A percentile compares a stretch with the other conserved stretches of the same genome.
Conservation (phyloP, 1,140 invertebrate genomes). For the Muscidifurax raptorellus region DNA sequence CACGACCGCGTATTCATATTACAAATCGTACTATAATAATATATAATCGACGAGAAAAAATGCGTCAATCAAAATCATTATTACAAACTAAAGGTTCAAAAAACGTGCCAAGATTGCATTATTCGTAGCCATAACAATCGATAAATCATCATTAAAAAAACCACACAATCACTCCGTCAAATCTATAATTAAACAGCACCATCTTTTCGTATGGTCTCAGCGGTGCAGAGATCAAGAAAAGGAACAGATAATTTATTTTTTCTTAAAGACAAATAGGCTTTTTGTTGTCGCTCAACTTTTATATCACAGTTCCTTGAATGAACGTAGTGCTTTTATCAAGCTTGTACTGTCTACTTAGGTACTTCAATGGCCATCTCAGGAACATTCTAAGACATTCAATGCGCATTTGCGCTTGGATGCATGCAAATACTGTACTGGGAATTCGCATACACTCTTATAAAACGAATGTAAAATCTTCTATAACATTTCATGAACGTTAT, state of each 20-base stretch:
- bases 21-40: background rate
- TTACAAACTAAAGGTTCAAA: constrained; percentile 2
- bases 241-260: constrained; percentile 8
- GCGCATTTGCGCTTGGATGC: background rate
- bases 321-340: constrained; percentile 20
- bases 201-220: background rate
- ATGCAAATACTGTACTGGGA: background rate
- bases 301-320: constrained; percentile 42
- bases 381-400: background rate
- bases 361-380: constrained; percentile 29
- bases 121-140: background rate
- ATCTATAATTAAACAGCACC: constrained; percentile 21
- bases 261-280: background rate
- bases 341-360: constrained; percentile 12
- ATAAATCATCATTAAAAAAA: constrained; percentile 11
- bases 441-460: background rate
- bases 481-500: no score
- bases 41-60: constrained; percentile 7
- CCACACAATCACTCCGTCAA: background rate
- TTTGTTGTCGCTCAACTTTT: constrained; percentile 7
- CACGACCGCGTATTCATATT: background rate
- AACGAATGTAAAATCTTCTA: background rate
- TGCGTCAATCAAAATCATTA: constrained; percentile 4
- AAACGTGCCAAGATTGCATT: background rate
- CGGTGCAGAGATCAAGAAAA: constrained; percentile 33